Evolutionary conservation across 2,888 invertebrate genomes (phyloP).

Genomic region (Drosophila cognata): DNA sequence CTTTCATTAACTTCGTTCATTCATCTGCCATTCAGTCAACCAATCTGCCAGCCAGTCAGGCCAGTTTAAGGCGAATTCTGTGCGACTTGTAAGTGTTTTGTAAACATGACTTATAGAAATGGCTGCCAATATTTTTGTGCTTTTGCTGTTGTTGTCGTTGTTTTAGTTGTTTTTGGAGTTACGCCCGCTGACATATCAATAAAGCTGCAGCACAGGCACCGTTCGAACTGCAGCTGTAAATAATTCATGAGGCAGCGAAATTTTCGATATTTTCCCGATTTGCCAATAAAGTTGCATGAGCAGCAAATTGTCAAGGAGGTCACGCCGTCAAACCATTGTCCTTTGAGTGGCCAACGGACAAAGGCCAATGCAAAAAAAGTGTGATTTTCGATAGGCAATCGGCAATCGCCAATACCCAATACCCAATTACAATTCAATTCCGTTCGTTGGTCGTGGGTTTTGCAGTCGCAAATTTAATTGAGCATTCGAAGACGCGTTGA

Average conservation of each 20-base stretch:
- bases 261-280: constrained; percentile 21
- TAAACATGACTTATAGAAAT: constrained; percentile 71
- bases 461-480: constrained; percentile 78
- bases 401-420: constrained; percentile 14
- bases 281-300: constrained; percentile 20
- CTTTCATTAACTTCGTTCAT: constrained; percentile 71
- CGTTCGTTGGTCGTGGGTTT: constrained; percentile 2
- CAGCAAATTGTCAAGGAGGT: constrained; percentile 38
- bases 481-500: constrained; percentile 79
- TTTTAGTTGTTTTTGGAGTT: constrained; percentile 9
- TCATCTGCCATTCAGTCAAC: constrained; percentile 54
- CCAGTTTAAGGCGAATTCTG: constrained; percentile 10
- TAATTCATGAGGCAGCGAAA: constrained; percentile 51
- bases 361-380: constrained; percentile 59
- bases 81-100: constrained; percentile 71
- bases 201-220: constrained; percentile 6
- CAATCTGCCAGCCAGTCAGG: constrained; percentile 28
- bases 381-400: constrained; percentile 13
- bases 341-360: constrained; percentile 29
- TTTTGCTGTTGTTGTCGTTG: constrained; percentile 2
- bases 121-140: constrained; percentile 56
- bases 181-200: constrained; percentile 31
- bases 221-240: constrained; percentile 38
- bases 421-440: constrained; percentile 80
- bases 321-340: constrained; percentile 7